Percentiles rank a stretch among this genome's conserved stretches.
phyloP scores from a whole-genome alignment of 2,888 invertebrate genomes.

The Lithodes maja region DNA sequence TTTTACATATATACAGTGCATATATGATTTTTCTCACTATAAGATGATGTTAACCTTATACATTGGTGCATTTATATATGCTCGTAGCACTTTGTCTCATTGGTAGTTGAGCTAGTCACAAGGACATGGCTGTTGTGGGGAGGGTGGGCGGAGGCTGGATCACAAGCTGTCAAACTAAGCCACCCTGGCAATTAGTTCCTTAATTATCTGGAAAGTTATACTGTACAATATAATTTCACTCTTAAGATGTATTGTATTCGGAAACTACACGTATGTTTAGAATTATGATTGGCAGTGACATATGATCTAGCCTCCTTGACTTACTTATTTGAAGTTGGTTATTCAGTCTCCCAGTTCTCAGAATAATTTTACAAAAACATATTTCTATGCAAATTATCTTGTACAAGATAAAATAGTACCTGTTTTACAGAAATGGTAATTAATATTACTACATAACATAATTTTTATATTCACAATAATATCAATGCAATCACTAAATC shows the following conservation, averaged over 20 bases:
- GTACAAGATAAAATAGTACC: not conserved
- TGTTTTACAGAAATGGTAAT: not conserved
- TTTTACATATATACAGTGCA: constrained; percentile 2
- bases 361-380: not conserved
- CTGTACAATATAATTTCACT: not conserved
- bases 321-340: not conserved
- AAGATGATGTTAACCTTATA: constrained; percentile 13
- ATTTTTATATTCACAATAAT: not conserved
- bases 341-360: not conserved
- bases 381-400: not conserved
- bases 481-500: not conserved
- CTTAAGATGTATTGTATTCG: not conserved
- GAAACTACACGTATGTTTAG: no score
- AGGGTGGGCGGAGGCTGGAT: not conserved
- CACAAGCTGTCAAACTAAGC: not conserved
- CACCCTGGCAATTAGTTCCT: not conserved
- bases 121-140: not conserved
- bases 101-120: constrained; percentile 32
- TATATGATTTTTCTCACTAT: constrained; percentile 21
- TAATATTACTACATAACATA: not conserved
- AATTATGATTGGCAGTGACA: no score
- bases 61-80: constrained; percentile 36
- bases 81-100: constrained; percentile 10
- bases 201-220: not conserved
- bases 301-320: no score